These are phyloP conservation scores for Chrysaora quinquecirrha DNA, from an alignment of 30 jellyfish, hydroid and myxozoan genomes.

Conservation along the genomic window DNA sequence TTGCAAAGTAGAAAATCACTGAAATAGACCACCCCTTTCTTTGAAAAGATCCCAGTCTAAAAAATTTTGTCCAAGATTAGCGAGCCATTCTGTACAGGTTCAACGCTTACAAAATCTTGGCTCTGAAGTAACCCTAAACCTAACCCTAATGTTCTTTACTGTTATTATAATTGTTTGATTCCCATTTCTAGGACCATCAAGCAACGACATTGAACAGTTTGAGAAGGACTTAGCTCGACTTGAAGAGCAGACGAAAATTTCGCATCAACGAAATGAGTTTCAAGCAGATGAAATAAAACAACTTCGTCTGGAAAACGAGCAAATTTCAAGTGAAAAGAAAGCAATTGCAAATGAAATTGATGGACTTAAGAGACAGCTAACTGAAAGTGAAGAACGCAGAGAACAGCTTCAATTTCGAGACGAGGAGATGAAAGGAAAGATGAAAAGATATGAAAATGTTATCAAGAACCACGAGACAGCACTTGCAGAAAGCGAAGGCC, in stretches of 20 bases:
- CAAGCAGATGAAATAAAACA: conserved; percentile 43
- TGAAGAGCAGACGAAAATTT: conserved; percentile 64
- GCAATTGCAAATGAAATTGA: conserved; percentile 13
- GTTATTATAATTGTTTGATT: too few species aligned
- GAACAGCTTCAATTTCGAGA: conserved; percentile 68
- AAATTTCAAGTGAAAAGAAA: conserved; percentile 4
- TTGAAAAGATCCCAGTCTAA: too few species aligned
- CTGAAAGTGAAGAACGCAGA: conserved; percentile 63
- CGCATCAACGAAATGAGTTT: conserved; percentile 54
- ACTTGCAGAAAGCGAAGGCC: conserved; percentile 59
- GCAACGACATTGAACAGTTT: conserved; percentile 38
- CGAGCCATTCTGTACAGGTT: too few species aligned
- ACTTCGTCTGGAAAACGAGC: conserved; percentile 46
- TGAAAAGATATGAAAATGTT: conserved; percentile 35
- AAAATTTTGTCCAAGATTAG: too few species aligned
- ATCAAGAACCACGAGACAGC: conserved; percentile 72
- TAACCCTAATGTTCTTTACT: too few species aligned
- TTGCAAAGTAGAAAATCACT: too few species aligned
- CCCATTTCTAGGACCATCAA: not conserved
- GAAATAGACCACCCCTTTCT: too few species aligned
- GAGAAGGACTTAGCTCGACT: conserved; percentile 40
- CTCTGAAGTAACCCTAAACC: too few species aligned
- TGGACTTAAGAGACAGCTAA: conserved; percentile 35
- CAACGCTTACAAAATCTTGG: too few species aligned
- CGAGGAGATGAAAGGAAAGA: conserved; percentile 49